Evolutionary conservation across 2,888 invertebrate species (phyloP), one percentile per base, ranked within the genome.

Genomic region (Ischnura elegans): DNA sequence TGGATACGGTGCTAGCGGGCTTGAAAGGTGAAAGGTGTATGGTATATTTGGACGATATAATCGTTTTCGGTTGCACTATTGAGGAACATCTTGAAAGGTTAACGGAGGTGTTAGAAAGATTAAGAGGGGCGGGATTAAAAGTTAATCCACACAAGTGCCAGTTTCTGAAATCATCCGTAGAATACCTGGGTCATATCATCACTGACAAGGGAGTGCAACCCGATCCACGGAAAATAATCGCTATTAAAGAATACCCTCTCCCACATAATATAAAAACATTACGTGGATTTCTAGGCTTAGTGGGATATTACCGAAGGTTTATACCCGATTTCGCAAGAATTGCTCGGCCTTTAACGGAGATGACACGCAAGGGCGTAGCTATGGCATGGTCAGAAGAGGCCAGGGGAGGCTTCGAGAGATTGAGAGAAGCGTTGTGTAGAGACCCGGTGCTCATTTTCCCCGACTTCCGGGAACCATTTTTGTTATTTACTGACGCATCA

Each of bases 221-320:
- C 21, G 55, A 55, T 21, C 19, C 55, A 19, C 19, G 19, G 10
- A 55, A 55, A 21, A 55, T 55, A 47, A 47, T 5, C 13, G 47
- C 95, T n/a, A 94, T 95, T 43, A 6, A 29, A n/a, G 47, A 94
- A 36, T 94, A 94, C 84, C 94, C 94, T 0, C 21, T n/a, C 4
- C 95, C 95, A 3, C 93, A 47, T 16, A 93, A 93, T 93, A 47
- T 93, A 76, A 93, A 94, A 19, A 93, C 95, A 29, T 84, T 95
- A 6, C 93, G 94, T 85, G 86, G 94, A 51, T 95, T 95, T 93
- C 46, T 95, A 0, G 95, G 95, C 25, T 43, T 95, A 3, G 94
- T 94, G 8, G 94, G 94, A 0, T 95, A 95, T 94, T 95, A 95
- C 85, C 42, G 47, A 13, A 5, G 47, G 47, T 47, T 47, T 47